Percentiles rank a stretch among this genome's conserved stretches.
Conservation (phyloP, 2,113 vertebrate species). For the Campylorhamphus procurvoides region DNA sequence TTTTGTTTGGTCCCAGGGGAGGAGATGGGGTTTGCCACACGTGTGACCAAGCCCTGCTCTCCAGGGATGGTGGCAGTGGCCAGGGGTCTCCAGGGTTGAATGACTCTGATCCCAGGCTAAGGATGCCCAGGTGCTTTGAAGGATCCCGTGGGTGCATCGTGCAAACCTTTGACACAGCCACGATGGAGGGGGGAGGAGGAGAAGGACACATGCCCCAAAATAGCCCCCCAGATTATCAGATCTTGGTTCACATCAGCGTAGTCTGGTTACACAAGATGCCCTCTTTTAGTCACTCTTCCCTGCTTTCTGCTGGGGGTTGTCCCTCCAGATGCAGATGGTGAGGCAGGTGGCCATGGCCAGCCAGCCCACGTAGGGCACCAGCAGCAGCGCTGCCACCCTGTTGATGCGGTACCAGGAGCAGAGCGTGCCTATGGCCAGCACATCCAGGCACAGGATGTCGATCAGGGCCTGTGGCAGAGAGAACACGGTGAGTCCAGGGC, state of each 20-base stretch:
- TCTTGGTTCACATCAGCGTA: background rate
- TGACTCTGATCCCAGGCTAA: fast-evolving
- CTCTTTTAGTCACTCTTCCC: background rate
- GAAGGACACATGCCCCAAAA: background rate
- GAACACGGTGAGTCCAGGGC: fast-evolving
- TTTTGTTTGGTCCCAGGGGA: background rate
- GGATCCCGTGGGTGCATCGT: background rate
- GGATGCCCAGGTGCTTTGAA: background rate
- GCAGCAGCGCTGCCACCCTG: slow-evolving; percentile 80
- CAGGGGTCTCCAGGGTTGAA: background rate
- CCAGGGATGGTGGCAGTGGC: fast-evolving
- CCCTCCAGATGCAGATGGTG: slow-evolving; percentile 86
- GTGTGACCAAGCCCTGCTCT: background rate
- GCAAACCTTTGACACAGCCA: background rate
- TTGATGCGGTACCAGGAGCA: slow-evolving; percentile 85
- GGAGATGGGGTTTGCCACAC: background rate
- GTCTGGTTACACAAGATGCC: background rate
- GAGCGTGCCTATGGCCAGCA: slow-evolving; percentile 77
- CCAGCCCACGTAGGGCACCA: slow-evolving; percentile 89
- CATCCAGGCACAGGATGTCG: slow-evolving; percentile 80
- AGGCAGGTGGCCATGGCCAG: slow-evolving; percentile 83
- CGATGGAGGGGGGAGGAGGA: background rate
- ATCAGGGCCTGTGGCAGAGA: slow-evolving; percentile 73
- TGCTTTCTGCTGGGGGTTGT: slow-evolving; percentile 75
- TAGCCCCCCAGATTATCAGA: background rate